Evolutionary conservation across 2,113 vertebrate species (phyloP).

Genomic region (Mastomys natalensis): DNA sequence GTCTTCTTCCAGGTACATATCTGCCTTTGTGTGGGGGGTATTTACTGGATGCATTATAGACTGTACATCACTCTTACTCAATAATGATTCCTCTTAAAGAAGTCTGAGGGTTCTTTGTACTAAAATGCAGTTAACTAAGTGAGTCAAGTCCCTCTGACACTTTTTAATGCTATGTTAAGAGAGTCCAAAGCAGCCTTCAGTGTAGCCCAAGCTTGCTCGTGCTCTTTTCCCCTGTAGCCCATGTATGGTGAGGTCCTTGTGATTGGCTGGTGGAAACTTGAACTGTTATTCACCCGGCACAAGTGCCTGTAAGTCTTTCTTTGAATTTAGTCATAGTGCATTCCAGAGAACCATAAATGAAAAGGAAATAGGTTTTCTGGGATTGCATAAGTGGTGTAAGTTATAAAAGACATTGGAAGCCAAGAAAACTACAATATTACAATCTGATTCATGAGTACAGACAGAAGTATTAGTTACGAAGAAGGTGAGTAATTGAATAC

Average conservation of each 20-base stretch:
- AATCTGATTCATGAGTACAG: constrained; percentile 3
- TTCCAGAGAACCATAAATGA: constrained; percentile 35
- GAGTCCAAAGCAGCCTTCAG: not conserved
- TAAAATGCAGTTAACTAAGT: constrained; percentile 19
- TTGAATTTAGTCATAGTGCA: not conserved
- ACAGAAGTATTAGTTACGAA: not conserved
- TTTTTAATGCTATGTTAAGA: not conserved
- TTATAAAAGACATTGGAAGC: constrained; percentile 5
- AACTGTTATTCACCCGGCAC: not conserved
- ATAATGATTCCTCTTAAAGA: constrained; percentile 13
- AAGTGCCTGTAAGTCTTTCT: not conserved
- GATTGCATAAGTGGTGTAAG: not conserved
- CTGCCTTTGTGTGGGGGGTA: not conserved
- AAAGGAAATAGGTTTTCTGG: not conserved
- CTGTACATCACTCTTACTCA: not conserved
- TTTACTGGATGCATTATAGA: not conserved
- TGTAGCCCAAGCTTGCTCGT: not conserved
- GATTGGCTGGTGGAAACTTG: not conserved
- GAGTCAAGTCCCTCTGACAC: not conserved
- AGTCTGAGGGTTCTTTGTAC: not conserved
- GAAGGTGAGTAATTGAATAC: not conserved
- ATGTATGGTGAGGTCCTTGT: not conserved
- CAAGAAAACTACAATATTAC: not conserved
- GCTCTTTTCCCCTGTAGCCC: not conserved
- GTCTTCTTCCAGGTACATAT: not conserved